phyloP scores from a whole-genome alignment of 1,140 invertebrate species.

The Drosophila fuyamai region DNA sequence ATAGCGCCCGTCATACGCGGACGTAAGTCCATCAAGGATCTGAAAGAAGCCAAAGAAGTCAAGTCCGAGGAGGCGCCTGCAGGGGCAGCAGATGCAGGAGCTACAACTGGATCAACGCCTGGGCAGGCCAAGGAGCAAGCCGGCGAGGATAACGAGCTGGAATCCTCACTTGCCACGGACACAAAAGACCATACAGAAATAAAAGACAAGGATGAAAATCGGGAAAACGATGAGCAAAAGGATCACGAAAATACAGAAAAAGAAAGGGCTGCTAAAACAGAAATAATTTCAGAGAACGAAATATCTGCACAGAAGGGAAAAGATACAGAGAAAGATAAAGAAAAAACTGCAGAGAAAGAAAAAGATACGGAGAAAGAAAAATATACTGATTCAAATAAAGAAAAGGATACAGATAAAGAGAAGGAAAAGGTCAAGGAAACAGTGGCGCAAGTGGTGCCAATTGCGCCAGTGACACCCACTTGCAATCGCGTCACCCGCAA shows the following conservation, averaged over 20 bases:
- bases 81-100: slow-evolving; percentile 2
- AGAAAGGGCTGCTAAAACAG: slow-evolving; percentile 4
- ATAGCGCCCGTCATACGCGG: slow-evolving; percentile 57
- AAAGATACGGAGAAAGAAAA: slow-evolving; percentile 32
- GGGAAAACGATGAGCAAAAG: slow-evolving; percentile 28
- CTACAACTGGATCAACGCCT: neutral
- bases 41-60: slow-evolving; percentile 72
- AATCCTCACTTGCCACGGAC: slow-evolving; percentile 30
- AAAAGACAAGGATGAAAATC: slow-evolving; percentile 66
- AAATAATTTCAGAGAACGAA: slow-evolving; percentile 18
- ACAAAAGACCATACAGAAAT: slow-evolving; percentile 60
- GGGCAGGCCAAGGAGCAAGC: slow-evolving; percentile 27
- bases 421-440: slow-evolving; percentile 37
- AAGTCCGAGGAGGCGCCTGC: slow-evolving; percentile 38
- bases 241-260: slow-evolving; percentile 21
- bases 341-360: slow-evolving; percentile 36
- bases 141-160: slow-evolving; percentile 30
- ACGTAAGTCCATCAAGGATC: slow-evolving; percentile 79
- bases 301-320: slow-evolving; percentile 13
- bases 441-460: slow-evolving; percentile 8
- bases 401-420: slow-evolving; percentile 31
- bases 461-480: slow-evolving; percentile 28
- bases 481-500: slow-evolving; percentile 78
- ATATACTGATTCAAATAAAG: slow-evolving; percentile 28
- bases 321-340: slow-evolving; percentile 13